Evolutionary conservation across 2,888 invertebrate genomes (phyloP).

Genomic region (Brachyptera risi): DNA sequence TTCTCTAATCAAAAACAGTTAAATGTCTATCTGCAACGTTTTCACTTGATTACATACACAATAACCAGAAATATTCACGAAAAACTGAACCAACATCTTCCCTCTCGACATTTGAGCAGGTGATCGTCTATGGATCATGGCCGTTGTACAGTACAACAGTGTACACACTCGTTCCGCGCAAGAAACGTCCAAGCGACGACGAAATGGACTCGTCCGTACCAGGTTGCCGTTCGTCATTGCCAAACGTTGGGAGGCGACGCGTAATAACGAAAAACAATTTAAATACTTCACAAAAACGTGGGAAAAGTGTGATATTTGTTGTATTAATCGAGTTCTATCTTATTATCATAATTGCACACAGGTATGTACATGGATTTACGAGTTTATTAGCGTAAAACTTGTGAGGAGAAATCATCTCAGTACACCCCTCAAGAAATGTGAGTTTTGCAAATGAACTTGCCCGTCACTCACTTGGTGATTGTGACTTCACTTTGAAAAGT

Average conservation of each 20-base stretch:
- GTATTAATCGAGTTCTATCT: background rate
- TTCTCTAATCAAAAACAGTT: background rate
- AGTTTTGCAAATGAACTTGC: background rate
- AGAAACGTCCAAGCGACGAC: background rate
- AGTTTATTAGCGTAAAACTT: background rate
- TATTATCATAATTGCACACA: too few species aligned
- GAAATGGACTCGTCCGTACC: slow-evolving; percentile 20
- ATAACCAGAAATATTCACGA: background rate
- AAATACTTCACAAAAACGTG: background rate
- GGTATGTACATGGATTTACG: too few species aligned
- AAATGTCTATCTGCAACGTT: background rate
- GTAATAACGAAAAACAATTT: background rate
- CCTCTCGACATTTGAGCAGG: slow-evolving; percentile 30
- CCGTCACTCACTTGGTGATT: background rate
- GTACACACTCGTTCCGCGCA: background rate
- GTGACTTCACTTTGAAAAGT: background rate
- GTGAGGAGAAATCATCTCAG: background rate
- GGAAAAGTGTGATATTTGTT: background rate
- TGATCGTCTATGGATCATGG: slow-evolving; percentile 33
- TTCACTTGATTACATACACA: background rate
- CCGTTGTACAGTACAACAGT: slow-evolving; percentile 16
- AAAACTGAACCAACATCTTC: slow-evolving; percentile 23
- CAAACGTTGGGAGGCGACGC: background rate
- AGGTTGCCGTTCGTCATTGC: slow-evolving; percentile 25
- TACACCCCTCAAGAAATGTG: background rate